Evolutionary conservation across 2,888 invertebrate species (phyloP).

Genomic region (Dorcus hopei): DNA sequence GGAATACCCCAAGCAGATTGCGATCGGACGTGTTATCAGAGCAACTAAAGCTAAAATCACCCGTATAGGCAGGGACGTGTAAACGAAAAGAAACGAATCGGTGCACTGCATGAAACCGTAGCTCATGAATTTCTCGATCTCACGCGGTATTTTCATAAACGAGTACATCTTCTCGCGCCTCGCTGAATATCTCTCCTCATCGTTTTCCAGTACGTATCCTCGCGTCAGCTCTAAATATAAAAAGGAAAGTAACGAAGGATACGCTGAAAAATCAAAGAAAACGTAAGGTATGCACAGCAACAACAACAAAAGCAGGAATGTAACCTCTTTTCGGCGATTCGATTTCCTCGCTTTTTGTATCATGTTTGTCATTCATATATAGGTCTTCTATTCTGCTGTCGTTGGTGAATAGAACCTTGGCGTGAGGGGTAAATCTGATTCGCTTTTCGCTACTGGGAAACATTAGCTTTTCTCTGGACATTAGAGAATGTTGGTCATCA

Average conservation of each 20-base stretch:
- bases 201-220: slow-evolving; percentile 91
- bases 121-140: slow-evolving; percentile 87
- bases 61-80: slow-evolving; percentile 93
- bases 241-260: slow-evolving; percentile 61
- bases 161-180: slow-evolving; percentile 94
- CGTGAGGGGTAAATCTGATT: slow-evolving; percentile 50
- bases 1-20: slow-evolving; percentile 69
- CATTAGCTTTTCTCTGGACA: not conserved
- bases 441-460: slow-evolving; percentile 42
- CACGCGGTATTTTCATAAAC: slow-evolving; percentile 91
- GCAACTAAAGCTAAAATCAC: slow-evolving; percentile 85
- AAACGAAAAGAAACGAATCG: slow-evolving; percentile 95
- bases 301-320: slow-evolving; percentile 3
- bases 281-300: not conserved
- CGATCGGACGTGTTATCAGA: slow-evolving; percentile 69
- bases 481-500: no score
- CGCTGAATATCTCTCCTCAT: slow-evolving; percentile 91
- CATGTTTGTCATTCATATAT: slow-evolving; percentile 34
- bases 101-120: slow-evolving; percentile 95
- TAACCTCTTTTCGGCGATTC: slow-evolving; percentile 37
- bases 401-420: slow-evolving; percentile 44
- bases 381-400: slow-evolving; percentile 47
- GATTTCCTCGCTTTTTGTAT: slow-evolving; percentile 30
- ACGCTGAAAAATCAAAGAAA: slow-evolving; percentile 32
- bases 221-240: slow-evolving; percentile 84